Base-by-base conservation (phyloP, 30 jellyfish, hydroid and myxozoan genomes). In the Hydra vulgaris region DNA sequence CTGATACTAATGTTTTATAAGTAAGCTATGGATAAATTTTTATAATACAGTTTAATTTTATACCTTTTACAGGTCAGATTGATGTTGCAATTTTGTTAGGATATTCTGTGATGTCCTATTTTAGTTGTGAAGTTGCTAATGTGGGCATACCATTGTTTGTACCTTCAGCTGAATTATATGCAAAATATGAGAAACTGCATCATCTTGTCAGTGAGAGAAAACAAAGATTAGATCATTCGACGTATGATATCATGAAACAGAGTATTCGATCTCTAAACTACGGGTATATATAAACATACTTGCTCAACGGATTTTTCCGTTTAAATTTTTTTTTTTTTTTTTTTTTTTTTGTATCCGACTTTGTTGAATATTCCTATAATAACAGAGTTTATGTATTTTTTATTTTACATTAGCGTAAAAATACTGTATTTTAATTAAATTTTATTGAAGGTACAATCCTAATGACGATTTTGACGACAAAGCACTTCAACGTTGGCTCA, bases 101-200 rank as follows among this genome's bases (percentile, higher is more conserved):
- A 40, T 40, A 40, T 12, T 40, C 61, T 3, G 61, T 40, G 12
- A 40, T 40, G 61, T 40, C 61, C 8, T 40, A 40, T 12, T 40
- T 40, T 40, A 40, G 61, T 40, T 40, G 61, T 70, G 76, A 70
- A 70, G 76, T 70, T 22, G 76, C 76, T 21, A 70, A 25, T 70
- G 12, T 70, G 12, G 76, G 76, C 18, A 70, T 70, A 7, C 76
- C 76, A 0, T 70, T 70, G 18, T 70, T 70, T 70, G 76, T 70
- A 8, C 76, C 76, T 0, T 20, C 76, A 17, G 18, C 76, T 70
- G 27, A 24, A 20, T 0, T 70, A 24, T 70, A 70, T 70, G 76
- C 76, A 7, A 18, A 70, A 8, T 70, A 24, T 22, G 76, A 70
- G 18, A 70, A 18, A 70, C 12, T 21, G 27, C 0, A 70, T 25